A percentile compares a stretch with the other conserved stretches of the same genome.
These are phyloP conservation scores for Alectura lathami DNA, from an alignment of 2,113 vertebrate species.

Conservation along the genomic window DNA sequence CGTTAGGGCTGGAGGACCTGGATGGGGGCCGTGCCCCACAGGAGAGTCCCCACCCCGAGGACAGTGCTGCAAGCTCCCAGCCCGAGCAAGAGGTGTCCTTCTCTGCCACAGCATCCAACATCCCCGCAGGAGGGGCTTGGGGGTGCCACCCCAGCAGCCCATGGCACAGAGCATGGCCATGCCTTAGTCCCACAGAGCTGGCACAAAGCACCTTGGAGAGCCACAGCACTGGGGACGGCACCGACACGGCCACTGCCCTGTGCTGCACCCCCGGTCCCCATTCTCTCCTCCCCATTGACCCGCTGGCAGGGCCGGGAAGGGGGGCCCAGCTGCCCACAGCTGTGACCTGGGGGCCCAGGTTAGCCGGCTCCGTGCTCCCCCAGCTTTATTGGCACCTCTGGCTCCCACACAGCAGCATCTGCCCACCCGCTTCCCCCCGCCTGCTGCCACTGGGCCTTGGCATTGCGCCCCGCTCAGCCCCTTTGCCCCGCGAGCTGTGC, in stretches of 20 bases:
- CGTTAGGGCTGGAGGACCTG: not conserved
- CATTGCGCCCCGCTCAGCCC: conserved; percentile 71
- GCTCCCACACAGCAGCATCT: conserved; percentile 54
- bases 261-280: not conserved
- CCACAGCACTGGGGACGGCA: not conserved
- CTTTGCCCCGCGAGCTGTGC: not conserved
- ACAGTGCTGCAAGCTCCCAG: not conserved
- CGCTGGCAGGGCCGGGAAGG: conserved; percentile 64
- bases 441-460: conserved; percentile 60
- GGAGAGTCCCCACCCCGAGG: not conserved
- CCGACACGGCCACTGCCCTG: not conserved
- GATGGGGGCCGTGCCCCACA: too few species aligned
- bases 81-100: not conserved
- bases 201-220: conserved; percentile 73
- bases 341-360: conserved; percentile 44
- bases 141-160: not conserved
- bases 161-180: conserved; percentile 42
- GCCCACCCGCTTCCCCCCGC: conserved; percentile 37
- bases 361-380: not conserved
- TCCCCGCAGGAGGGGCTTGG: not conserved
- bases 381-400: conserved; percentile 74
- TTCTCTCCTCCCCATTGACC: conserved; percentile 67
- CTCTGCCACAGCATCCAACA: not conserved
- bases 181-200: conserved; percentile 52
- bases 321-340: conserved; percentile 23